Conservation (phyloP, 2,113 vertebrate genomes). For the Centropristis striata region DNA sequence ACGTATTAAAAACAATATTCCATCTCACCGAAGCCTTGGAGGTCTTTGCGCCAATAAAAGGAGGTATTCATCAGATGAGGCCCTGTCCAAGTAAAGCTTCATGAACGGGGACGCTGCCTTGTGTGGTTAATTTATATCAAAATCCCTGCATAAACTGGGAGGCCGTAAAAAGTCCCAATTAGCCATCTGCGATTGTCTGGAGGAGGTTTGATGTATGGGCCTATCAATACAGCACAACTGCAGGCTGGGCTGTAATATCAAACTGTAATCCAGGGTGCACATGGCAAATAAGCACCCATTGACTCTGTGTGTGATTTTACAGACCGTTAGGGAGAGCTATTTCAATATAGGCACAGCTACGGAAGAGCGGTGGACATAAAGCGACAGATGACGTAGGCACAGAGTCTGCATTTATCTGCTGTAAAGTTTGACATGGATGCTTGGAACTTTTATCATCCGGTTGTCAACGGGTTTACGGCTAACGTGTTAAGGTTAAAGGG, state of each 20-base stretch:
- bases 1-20: slow-evolving; percentile 87
- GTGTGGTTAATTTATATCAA: slow-evolving; percentile 77
- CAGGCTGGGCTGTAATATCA: slow-evolving; percentile 63
- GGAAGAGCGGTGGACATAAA: slow-evolving; percentile 39
- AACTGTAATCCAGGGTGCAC: slow-evolving; percentile 67
- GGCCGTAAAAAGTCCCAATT: slow-evolving; percentile 78
- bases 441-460: slow-evolving; percentile 26
- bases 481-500: slow-evolving; percentile 24
- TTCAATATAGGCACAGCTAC: slow-evolving; percentile 19
- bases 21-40: slow-evolving; percentile 74
- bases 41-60: slow-evolving; percentile 78
- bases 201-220: slow-evolving; percentile 74
- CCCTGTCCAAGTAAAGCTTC: slow-evolving; percentile 64
- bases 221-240: slow-evolving; percentile 76
- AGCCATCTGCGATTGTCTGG: slow-evolving; percentile 79
- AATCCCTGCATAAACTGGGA: slow-evolving; percentile 73
- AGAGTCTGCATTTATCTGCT: slow-evolving; percentile 42
- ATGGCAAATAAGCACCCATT: slow-evolving; percentile 64
- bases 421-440: slow-evolving; percentile 39
- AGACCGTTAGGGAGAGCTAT: slow-evolving; percentile 62
- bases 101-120: slow-evolving; percentile 60
- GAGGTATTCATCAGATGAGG: slow-evolving; percentile 77
- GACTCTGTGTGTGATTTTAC: slow-evolving; percentile 66
- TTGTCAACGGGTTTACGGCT: slow-evolving; percentile 36
- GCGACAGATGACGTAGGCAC: slow-evolving; percentile 39